These are phyloP conservation scores for Andrena flavipes DNA, from an alignment of 2,888 invertebrate species.

Conservation along the genomic window DNA sequence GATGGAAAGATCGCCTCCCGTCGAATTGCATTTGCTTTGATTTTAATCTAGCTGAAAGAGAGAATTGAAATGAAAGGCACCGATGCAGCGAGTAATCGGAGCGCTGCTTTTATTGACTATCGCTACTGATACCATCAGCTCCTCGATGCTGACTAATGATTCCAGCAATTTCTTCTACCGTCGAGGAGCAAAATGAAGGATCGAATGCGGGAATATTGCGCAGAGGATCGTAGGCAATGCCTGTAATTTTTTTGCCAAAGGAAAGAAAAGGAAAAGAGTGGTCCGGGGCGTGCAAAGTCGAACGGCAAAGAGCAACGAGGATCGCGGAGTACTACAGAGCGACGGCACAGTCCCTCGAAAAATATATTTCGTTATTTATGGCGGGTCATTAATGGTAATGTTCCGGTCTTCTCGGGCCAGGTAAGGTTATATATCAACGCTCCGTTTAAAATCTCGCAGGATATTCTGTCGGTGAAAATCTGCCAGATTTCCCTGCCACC, in stretches of 20 bases:
- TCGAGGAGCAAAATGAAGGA: not conserved
- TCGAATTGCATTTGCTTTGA: not conserved
- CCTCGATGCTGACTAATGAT: not conserved
- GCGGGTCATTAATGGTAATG: constrained; percentile 77
- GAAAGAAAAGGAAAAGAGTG: constrained; percentile 9
- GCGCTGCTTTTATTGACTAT: too few relatives aligned
- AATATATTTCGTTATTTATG: constrained; percentile 75
- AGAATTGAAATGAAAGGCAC: too few relatives aligned
- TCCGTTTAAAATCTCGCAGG: constrained; percentile 31
- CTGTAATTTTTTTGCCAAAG: not conserved
- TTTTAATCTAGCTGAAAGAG: not conserved
- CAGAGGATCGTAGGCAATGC: not conserved
- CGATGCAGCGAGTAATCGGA: too few relatives aligned
- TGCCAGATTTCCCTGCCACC: constrained; percentile 34
- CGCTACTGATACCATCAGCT: too few relatives aligned
- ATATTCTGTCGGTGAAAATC: constrained; percentile 16
- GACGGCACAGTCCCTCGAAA: constrained; percentile 34
- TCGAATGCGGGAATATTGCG: not conserved
- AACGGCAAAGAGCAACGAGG: constrained; percentile 7
- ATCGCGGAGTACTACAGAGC: not conserved
- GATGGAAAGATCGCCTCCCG: not conserved
- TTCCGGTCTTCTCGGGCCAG: constrained; percentile 74
- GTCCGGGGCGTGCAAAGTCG: not conserved
- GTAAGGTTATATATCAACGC: constrained; percentile 77
- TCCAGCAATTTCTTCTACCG: not conserved